A percentile compares a stretch with the other conserved stretches of the same genome.
phyloP scores from a whole-genome alignment of 2,113 vertebrate species.

The Pavo muticus region DNA sequence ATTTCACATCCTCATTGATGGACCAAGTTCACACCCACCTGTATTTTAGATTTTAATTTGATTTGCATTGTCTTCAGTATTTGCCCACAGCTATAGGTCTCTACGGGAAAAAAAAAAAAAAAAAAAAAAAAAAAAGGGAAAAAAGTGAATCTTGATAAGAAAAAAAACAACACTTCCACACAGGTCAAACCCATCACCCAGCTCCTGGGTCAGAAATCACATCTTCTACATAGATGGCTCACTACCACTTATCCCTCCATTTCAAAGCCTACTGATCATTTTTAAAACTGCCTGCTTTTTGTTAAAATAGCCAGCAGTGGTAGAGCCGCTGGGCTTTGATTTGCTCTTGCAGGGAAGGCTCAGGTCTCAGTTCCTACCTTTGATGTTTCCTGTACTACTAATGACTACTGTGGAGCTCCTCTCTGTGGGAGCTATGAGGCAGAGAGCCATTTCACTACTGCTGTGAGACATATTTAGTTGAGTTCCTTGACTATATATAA shows the following conservation, averaged over 20 bases:
- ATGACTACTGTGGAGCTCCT: slow-evolving; percentile 40
- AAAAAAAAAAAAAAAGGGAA: background rate
- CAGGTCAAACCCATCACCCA: background rate
- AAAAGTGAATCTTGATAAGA: background rate
- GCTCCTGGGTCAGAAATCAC: background rate
- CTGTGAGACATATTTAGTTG: slow-evolving; percentile 35
- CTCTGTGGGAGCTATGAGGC: slow-evolving; percentile 59
- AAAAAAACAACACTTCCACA: accelerated
- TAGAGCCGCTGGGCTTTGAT: slow-evolving; percentile 52
- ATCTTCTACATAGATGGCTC: background rate
- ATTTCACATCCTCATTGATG: background rate
- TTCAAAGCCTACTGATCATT: background rate
- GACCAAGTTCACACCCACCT: background rate
- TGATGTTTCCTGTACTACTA: slow-evolving; percentile 61
- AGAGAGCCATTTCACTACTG: slow-evolving; percentile 52
- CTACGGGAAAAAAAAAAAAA: background rate
- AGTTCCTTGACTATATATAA: slow-evolving; percentile 22
- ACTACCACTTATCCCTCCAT: background rate
- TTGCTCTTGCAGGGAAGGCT: slow-evolving; percentile 41
- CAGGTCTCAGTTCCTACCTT: slow-evolving; percentile 46
- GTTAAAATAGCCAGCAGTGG: slow-evolving; percentile 37
- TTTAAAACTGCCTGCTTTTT: slow-evolving; percentile 38
- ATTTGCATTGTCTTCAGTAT: background rate
- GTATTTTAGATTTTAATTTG: background rate
- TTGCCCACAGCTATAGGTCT: background rate